Conservation (phyloP, 2,113 vertebrate genomes). For the Entomyzon cyanotis region DNA sequence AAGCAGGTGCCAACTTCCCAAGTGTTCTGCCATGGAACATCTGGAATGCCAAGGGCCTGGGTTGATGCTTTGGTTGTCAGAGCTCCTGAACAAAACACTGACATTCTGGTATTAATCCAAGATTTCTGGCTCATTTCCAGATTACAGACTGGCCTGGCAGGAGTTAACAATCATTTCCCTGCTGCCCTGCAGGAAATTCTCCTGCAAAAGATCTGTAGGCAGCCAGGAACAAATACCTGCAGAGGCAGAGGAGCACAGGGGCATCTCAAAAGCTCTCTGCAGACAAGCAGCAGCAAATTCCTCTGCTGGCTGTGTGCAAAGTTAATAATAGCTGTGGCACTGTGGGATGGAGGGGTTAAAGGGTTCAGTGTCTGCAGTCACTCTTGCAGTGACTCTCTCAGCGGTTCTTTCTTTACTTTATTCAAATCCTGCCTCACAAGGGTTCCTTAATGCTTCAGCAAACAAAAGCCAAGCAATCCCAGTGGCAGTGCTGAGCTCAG, state of each 20-base stretch:
- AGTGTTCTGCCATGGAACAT: not conserved
- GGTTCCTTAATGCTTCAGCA: fast-evolving
- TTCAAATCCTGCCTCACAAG: not conserved
- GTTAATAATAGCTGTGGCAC: not conserved
- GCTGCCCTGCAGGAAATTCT: not conserved
- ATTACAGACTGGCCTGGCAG: not conserved
- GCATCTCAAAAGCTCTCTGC: not conserved
- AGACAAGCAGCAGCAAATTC: not conserved
- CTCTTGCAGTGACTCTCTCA: not conserved
- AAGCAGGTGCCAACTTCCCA: not conserved
- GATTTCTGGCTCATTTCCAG: not conserved
- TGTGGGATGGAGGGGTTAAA: not conserved
- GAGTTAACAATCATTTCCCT: not conserved
- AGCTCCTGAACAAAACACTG: not conserved
- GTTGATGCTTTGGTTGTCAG: not conserved
- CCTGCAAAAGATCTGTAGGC: not conserved
- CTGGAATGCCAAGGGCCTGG: not conserved
- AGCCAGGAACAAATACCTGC: not conserved
- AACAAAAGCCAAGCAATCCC: not conserved
- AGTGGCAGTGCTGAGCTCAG: not conserved
- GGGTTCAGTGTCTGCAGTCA: not conserved
- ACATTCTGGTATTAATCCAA: not conserved
- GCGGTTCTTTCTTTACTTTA: not conserved
- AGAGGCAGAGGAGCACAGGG: not conserved
- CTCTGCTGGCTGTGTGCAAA: not conserved